phyloP scores from a whole-genome alignment of 2,797 vertebrate genomes.

The Falco naumanni region DNA sequence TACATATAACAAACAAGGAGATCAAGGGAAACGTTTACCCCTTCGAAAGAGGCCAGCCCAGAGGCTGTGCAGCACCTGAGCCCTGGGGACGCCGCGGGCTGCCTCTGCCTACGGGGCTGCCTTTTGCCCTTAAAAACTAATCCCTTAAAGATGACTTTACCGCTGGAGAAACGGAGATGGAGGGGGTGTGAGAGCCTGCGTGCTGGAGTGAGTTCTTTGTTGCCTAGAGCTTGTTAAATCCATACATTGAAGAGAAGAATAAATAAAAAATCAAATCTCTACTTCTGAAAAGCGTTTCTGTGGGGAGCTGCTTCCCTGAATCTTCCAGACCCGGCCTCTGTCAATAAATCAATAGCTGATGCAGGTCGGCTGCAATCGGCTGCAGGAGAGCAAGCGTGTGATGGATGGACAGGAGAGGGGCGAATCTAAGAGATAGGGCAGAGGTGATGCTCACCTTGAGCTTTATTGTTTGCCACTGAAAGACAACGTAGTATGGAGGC shows the following conservation, averaged over 20 bases:
- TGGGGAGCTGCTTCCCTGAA: conserved; percentile 70
- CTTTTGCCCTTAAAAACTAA: conserved; percentile 20
- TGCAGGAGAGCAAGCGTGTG: conserved; percentile 60
- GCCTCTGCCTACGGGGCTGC: background rate
- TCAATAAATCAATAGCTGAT: conserved; percentile 78
- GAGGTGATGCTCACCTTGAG: conserved; percentile 69
- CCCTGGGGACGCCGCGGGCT: background rate
- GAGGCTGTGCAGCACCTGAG: background rate
- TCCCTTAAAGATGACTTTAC: conserved; percentile 33
- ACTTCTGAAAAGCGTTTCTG: conserved; percentile 72
- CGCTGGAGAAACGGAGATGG: background rate
- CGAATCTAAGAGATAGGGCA: conserved; percentile 47
- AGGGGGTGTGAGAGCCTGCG: conserved; percentile 25
- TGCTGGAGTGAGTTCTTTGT: conserved; percentile 60
- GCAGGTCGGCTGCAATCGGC: conserved; percentile 70
- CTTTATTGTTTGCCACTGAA: conserved; percentile 11
- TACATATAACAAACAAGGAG: background rate
- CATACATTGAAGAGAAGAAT: conserved; percentile 69
- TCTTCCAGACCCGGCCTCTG: conserved; percentile 57
- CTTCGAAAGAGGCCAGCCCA: conserved; percentile 6
- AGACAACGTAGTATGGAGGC: background rate
- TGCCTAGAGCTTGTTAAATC: conserved; percentile 69
- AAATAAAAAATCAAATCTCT: conserved; percentile 71
- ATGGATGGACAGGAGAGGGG: conserved; percentile 64
- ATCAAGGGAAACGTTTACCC: background rate